phyloP scores from a whole-genome alignment of 2,797 vertebrate genomes.

The Sternotherus odoratus region DNA sequence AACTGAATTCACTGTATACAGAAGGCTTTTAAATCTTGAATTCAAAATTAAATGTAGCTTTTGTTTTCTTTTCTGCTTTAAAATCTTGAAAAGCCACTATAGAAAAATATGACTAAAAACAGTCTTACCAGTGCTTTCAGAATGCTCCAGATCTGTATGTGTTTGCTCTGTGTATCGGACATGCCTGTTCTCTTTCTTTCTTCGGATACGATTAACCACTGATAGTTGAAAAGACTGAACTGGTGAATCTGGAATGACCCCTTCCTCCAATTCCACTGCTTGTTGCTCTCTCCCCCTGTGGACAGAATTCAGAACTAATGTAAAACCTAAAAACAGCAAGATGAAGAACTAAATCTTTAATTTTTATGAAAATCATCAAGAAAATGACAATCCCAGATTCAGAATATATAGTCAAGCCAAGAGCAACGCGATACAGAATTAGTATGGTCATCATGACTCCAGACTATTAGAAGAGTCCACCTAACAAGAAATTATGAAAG shows the following conservation, averaged over 20 bases:
- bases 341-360: not conserved
- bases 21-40: not conserved
- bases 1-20: not conserved
- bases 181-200: conserved; percentile 81
- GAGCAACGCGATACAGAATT: not conserved
- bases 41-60: not conserved
- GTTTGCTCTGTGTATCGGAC: conserved; percentile 87
- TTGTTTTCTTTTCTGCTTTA: not conserved
- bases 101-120: not conserved
- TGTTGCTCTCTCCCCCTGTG: conserved; percentile 71
- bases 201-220: conserved; percentile 86
- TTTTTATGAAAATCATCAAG: not conserved
- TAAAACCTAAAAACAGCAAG: not conserved
- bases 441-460: not conserved
- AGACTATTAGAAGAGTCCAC: not conserved
- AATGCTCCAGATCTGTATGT: conserved; percentile 63
- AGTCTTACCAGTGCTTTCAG: conserved; percentile 69
- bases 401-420: not conserved
- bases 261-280: conserved; percentile 84
- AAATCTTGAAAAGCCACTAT: not conserved
- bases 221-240: conserved; percentile 84
- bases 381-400: not conserved
- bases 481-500: not conserved
- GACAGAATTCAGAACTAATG: conserved; percentile 24
- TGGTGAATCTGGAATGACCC: conserved; percentile 93